Percentiles rank a stretch among this genome's conserved stretches.
Conservation (phyloP, 1,140 invertebrate species). For the Euschistus heros region DNA sequence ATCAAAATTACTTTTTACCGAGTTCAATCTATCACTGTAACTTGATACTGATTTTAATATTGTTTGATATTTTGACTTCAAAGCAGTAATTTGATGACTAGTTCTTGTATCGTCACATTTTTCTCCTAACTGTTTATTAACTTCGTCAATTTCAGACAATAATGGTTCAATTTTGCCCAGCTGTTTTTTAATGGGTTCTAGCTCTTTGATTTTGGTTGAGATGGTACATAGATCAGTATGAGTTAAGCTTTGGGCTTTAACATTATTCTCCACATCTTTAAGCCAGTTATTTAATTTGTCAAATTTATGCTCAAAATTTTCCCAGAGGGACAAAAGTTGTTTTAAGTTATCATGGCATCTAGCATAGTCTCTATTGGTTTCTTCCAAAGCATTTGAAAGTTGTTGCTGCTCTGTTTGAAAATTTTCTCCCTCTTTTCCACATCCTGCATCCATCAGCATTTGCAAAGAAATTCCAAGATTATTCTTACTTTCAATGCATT, state of each 20-base stretch:
- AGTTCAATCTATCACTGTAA: constrained; percentile 24
- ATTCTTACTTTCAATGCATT: constrained; percentile 50
- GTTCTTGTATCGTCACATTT: constrained; percentile 71
- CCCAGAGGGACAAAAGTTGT: constrained; percentile 64
- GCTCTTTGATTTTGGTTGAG: constrained; percentile 57
- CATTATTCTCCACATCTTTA: constrained; percentile 72
- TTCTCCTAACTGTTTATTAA: constrained; percentile 60
- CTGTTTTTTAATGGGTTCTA: constrained; percentile 48
- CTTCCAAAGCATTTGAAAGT: constrained; percentile 53
- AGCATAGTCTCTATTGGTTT: constrained; percentile 51
- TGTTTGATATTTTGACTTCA: constrained; percentile 63
- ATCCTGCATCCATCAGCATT: constrained; percentile 54
- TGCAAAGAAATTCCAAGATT: constrained; percentile 57
- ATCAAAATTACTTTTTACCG: constrained; percentile 27
- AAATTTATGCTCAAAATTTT: constrained; percentile 54
- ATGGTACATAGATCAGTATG: constrained; percentile 59
- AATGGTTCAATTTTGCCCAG: constrained; percentile 51
- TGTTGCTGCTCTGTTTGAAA: constrained; percentile 51
- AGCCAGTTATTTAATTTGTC: constrained; percentile 72
- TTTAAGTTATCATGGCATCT: constrained; percentile 59
- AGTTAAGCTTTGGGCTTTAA: constrained; percentile 58
- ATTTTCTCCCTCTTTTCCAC: constrained; percentile 50
- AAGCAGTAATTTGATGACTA: constrained; percentile 63
- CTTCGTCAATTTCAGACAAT: constrained; percentile 51
- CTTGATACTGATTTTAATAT: constrained; percentile 53